Conservation (phyloP, 2,797 vertebrate species). For the Bucorvus abyssinicus region DNA sequence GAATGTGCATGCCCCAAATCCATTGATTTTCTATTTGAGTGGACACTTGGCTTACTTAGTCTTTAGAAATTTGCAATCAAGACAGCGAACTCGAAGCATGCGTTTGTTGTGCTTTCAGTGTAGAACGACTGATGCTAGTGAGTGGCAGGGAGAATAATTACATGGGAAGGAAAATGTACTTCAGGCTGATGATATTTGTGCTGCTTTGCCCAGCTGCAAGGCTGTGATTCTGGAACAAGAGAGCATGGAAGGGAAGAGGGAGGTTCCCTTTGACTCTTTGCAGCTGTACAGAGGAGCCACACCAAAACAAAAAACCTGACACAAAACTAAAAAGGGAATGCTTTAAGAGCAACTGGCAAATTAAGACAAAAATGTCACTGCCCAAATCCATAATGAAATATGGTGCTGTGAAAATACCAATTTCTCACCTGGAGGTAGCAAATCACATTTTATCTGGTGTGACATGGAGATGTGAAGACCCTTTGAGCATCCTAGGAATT, state of each 20-base stretch:
- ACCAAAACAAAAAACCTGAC: background rate
- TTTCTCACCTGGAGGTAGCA: background rate
- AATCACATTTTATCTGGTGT: slow-evolving; percentile 28
- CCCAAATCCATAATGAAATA: background rate
- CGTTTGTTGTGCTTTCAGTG: background rate
- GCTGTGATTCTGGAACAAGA: background rate
- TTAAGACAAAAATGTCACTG: slow-evolving; percentile 31
- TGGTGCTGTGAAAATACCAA: background rate
- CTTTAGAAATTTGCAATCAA: background rate
- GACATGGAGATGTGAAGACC: slow-evolving; percentile 11
- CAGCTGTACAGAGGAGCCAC: background rate
- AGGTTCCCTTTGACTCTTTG: background rate
- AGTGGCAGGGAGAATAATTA: background rate
- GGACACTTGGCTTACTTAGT: background rate
- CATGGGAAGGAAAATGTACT: background rate
- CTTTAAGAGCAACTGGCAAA: background rate
- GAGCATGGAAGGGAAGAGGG: background rate
- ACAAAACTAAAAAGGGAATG: background rate
- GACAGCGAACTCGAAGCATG: background rate
- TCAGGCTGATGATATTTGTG: slow-evolving; percentile 4
- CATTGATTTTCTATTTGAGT: background rate
- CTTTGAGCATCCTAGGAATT: background rate
- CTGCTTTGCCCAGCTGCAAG: slow-evolving; percentile 12
- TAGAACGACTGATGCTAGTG: background rate
- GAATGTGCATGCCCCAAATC: background rate